These are phyloP conservation scores for Alexandromys oeconomus DNA, from an alignment of 2,797 vertebrate species.

Conservation along the genomic window DNA sequence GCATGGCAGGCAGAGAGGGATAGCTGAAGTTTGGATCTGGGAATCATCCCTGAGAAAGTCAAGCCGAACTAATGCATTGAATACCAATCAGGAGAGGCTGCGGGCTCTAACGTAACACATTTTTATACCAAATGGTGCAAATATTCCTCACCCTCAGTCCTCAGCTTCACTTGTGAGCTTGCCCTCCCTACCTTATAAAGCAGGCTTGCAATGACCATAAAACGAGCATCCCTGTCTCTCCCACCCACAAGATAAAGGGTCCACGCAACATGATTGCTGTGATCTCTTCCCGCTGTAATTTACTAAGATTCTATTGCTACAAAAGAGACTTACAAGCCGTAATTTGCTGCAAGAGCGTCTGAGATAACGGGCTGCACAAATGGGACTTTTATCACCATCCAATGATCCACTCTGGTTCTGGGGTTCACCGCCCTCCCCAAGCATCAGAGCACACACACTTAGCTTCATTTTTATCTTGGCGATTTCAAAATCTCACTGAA, in stretches of 20 bases:
- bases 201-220: background rate
- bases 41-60: background rate
- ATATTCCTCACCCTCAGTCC: background rate
- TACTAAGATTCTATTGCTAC: conserved; percentile 49
- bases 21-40: background rate
- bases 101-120: too few relatives aligned
- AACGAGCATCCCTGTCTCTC: background rate
- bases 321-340: conserved; percentile 3
- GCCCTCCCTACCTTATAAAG: background rate
- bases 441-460: conserved; percentile 5
- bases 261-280: background rate
- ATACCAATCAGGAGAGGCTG: background rate
- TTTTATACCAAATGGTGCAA: background rate
- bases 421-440: conserved; percentile 35
- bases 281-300: conserved; percentile 40
- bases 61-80: background rate
- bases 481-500: conserved; percentile 68
- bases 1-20: too few relatives aligned
- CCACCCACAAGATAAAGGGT: background rate
- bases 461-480: conserved; percentile 49
- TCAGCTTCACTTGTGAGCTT: background rate
- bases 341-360: conserved; percentile 45
- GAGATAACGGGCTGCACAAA: conserved; percentile 3
- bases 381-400: conserved; percentile 34
- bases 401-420: background rate